phyloP scores from a whole-genome alignment of 2,113 vertebrate species.

The Sarotherodon lohbergeri region DNA sequence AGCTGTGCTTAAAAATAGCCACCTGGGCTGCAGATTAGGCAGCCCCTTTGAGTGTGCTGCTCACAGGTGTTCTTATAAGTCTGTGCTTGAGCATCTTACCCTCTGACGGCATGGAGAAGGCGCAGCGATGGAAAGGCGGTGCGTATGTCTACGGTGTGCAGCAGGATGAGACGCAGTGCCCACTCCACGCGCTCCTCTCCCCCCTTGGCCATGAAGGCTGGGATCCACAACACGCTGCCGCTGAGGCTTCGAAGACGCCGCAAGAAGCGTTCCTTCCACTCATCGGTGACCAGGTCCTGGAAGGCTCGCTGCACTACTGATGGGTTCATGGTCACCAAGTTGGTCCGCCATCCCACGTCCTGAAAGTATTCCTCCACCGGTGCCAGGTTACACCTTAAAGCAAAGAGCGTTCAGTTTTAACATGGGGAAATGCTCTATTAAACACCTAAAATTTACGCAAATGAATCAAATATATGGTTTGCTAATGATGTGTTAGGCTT shows the following conservation, averaged over 20 bases:
- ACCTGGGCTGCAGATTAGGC: conserved; percentile 13
- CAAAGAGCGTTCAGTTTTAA: not conserved
- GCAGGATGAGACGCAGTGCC: conserved; percentile 88
- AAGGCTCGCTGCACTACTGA: conserved; percentile 94
- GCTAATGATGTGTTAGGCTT: not conserved
- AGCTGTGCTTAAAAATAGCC: conserved; percentile 53
- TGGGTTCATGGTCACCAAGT: conserved; percentile 96
- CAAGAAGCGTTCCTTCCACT: conserved; percentile 85
- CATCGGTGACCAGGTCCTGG: conserved; percentile 85
- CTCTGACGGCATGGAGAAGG: conserved; percentile 91
- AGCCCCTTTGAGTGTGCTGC: conserved; percentile 5
- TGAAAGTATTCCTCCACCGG: conserved; percentile 85
- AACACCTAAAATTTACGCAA: not conserved
- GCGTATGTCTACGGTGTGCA: conserved; percentile 82
- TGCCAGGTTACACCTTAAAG: conserved; percentile 88
- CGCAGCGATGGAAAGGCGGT: conserved; percentile 93
- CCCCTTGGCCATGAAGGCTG: conserved; percentile 94
- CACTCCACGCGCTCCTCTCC: conserved; percentile 92
- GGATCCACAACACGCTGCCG: conserved; percentile 93
- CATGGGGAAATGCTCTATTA: not conserved
- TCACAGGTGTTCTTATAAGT: conserved; percentile 20
- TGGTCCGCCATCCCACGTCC: conserved; percentile 85
- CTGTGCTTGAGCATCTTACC: conserved; percentile 76
- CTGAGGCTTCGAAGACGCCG: conserved; percentile 83
- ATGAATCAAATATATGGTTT: not conserved